A percentile compares a stretch with the other conserved stretches of the same genome.
phyloP scores from a whole-genome alignment of 2,888 invertebrate species.

The Cryptocheilus praepositus region DNA sequence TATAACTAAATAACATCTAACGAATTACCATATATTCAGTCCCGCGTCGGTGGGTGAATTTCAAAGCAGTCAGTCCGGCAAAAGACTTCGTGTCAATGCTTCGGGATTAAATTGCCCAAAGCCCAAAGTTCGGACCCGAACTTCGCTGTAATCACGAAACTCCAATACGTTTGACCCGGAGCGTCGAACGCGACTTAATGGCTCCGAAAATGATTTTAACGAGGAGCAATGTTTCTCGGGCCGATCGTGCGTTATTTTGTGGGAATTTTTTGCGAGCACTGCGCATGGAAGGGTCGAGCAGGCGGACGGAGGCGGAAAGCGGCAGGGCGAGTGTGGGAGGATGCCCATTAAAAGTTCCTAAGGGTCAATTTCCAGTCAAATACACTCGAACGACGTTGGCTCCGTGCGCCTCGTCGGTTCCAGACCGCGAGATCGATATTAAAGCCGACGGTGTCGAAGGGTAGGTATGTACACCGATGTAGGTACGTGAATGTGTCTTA shows the following conservation, averaged over 20 bases:
- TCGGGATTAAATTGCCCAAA: too few relatives aligned
- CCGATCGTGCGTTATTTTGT: slow-evolving; percentile 22
- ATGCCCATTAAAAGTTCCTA: slow-evolving; percentile 63
- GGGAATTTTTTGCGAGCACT: slow-evolving; percentile 22
- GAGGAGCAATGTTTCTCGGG: slow-evolving; percentile 23
- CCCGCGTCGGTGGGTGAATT: too few relatives aligned
- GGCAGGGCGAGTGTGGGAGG: slow-evolving; percentile 23
- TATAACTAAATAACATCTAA: too few relatives aligned
- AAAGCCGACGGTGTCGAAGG: slow-evolving; percentile 40
- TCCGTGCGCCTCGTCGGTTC: slow-evolving; percentile 32
- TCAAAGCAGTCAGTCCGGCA: too few relatives aligned
- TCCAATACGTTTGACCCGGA: background rate
- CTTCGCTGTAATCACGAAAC: too few relatives aligned
- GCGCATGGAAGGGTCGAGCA: slow-evolving; percentile 3
- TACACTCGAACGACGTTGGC: slow-evolving; percentile 60
- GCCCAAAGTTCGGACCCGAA: too few relatives aligned
- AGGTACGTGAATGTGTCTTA: too few relatives aligned
- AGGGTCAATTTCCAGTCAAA: slow-evolving; percentile 67
- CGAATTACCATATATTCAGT: too few relatives aligned
- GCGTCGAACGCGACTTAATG: background rate
- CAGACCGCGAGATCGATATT: slow-evolving; percentile 59
- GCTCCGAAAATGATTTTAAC: slow-evolving; percentile 21
- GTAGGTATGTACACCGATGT: too few relatives aligned
- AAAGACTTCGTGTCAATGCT: too few relatives aligned
- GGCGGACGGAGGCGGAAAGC: slow-evolving; percentile 8